Conservation (phyloP, 1,140 invertebrate species). For the Laodelphax striatellus region DNA sequence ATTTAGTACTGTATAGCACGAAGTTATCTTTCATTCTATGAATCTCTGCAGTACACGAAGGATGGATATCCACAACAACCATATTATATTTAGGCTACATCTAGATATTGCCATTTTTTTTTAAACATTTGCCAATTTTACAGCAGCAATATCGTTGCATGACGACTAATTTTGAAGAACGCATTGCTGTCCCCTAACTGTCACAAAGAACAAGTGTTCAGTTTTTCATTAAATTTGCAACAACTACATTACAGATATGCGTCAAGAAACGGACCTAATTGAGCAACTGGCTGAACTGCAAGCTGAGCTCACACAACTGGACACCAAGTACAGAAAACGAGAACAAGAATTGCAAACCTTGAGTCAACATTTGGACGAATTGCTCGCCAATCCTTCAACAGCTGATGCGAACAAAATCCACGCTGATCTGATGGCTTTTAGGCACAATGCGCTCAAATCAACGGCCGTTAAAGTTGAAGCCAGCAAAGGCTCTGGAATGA, state of each 20-base stretch:
- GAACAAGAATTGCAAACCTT: constrained; percentile 56
- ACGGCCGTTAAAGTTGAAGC: constrained; percentile 20
- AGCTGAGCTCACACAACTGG: constrained; percentile 54
- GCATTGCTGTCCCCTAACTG: no score
- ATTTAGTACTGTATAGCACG: no score
- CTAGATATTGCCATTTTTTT: no score
- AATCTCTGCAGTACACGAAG: no score
- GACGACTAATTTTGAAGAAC: no score
- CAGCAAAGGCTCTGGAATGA: constrained; percentile 14
- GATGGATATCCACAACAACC: no score
- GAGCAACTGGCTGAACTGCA: constrained; percentile 56
- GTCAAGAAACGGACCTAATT: constrained; percentile 51
- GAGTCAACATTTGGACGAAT: constrained; percentile 43
- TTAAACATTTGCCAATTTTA: no score
- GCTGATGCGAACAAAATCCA: not conserved
- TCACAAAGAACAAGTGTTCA: no score
- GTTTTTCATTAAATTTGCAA: no score
- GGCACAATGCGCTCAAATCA: constrained; percentile 30
- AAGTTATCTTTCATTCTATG: no score
- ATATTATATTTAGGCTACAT: no score
- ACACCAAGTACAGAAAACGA: constrained; percentile 53
- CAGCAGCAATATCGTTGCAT: no score
- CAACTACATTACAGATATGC: constrained; percentile 37
- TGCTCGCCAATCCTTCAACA: constrained; percentile 12
- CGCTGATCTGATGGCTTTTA: constrained; percentile 16